Conservation (phyloP, 2,888 invertebrate genomes). For the Apamea sordens region DNA sequence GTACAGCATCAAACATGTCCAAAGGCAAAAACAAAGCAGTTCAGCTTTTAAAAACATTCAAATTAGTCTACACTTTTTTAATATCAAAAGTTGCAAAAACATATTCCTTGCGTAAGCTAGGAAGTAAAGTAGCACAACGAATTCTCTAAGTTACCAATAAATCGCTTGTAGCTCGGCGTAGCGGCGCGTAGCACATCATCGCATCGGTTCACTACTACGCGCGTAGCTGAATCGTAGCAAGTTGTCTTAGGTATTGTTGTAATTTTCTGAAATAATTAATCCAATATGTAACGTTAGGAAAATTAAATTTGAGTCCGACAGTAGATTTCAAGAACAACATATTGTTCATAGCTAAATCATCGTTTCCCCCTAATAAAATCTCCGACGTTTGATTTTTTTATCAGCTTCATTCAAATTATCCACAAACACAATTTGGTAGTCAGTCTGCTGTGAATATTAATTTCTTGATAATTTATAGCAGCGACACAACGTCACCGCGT, state of each 20-base stretch:
- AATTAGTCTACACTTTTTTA: background rate
- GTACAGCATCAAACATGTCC: background rate
- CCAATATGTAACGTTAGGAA: background rate
- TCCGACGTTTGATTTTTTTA: background rate
- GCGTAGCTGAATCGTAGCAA: constrained; percentile 10
- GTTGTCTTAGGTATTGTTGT: background rate
- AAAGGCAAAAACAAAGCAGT: background rate
- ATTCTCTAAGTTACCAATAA: background rate
- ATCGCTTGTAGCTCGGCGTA: background rate
- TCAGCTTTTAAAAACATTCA: background rate
- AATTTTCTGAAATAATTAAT: background rate
- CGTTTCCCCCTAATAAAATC: background rate
- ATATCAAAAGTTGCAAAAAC: background rate
- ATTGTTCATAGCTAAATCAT: background rate
- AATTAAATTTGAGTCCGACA: background rate
- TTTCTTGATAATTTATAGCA: constrained; percentile 35
- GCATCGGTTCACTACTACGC: background rate
- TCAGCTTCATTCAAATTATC: constrained; percentile 11
- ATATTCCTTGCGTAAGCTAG: background rate
- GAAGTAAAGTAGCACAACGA: background rate
- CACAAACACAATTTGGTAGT: constrained; percentile 16
- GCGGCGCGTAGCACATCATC: background rate
- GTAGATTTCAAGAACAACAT: background rate
- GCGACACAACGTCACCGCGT: constrained; percentile 3
- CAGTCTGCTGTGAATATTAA: constrained; percentile 31